Evolutionary conservation across 2,797 vertebrate species (phyloP), one percentile per base, ranked within the genome.

Genomic region (Argya squamiceps): DNA sequence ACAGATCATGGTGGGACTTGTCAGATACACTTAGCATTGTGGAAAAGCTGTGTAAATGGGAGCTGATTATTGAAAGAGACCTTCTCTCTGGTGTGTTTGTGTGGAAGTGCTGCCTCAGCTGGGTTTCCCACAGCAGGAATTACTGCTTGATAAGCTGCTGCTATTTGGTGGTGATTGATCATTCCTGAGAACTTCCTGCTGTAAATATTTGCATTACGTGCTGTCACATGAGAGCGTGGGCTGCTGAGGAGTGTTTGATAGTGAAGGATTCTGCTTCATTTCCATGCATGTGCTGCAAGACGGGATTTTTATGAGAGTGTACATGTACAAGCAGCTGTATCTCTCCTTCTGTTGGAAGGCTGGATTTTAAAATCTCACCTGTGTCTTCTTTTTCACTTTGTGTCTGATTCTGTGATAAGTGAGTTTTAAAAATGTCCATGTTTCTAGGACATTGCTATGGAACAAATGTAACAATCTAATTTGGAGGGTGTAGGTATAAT

Each of bases 31-130:
- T 92, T 74, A 94, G 55, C 56, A 23, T 87, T 24, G 2, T 76
- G 64, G 39, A 52, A 94, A 93, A 88, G 84, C 92, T 86, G 34
- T 74, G 76, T 68, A 82, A 96, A 88, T 91, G 70, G 62, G 46
- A 90, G 78, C 49, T 91, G 82, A 92, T 88, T 78, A 52, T 89
- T 86, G 81, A 70, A 58, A 91, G 74, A 64, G 75, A 94, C 56
- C 69, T 87, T 92, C 56, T 62, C 52, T 55, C 43, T 5, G 12
- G 52, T 62, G 46, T 43, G 55, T 65, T 93, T 75, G 37, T 82
- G 64, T 90, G 88, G 62, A 77, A 93, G 29, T 41, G 49, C 94
- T 95, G 75, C 81, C 77, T 97, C 93, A 92, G 90, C 94, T 89
- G 93, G 73, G 77, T 71, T 92, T 91, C 89, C 89, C 87, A 16